Evolutionary conservation across 2,888 invertebrate species (phyloP).

Genomic region (Chouioia cunea): DNA sequence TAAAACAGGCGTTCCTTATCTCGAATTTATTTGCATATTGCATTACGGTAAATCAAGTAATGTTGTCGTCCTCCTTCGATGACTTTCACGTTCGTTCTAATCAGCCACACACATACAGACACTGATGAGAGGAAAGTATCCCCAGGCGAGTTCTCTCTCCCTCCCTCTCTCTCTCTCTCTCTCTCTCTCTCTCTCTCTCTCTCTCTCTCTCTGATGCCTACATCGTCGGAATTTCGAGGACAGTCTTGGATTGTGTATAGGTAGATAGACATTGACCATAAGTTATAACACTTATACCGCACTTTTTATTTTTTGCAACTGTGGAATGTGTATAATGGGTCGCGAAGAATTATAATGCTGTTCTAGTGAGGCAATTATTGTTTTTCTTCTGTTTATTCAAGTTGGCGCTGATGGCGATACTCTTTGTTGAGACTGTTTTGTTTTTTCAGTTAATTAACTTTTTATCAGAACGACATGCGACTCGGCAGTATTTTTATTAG

Average conservation of each 20-base stretch:
- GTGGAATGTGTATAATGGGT: background rate
- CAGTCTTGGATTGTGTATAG: background rate
- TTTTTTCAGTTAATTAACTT: too few species aligned
- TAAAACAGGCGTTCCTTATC: too few species aligned
- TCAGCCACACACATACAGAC: slow-evolving; percentile 6
- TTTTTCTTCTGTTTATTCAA: too few species aligned
- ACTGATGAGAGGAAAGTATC: slow-evolving; percentile 40
- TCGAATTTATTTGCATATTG: too few species aligned
- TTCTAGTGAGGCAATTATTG: too few species aligned
- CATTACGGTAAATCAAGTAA: too few species aligned
- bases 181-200: too few species aligned
- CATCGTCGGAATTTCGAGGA: too few species aligned
- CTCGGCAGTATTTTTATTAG: too few species aligned
- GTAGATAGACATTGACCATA: background rate
- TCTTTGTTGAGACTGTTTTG: too few species aligned
- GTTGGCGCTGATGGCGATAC: too few species aligned
- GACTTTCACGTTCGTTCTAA: slow-evolving; percentile 33
- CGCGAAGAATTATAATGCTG: background rate
- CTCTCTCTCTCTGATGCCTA: background rate
- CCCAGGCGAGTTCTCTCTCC: slow-evolving; percentile 46
- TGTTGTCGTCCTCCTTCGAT: slow-evolving; percentile 5
- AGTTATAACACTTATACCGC: background rate
- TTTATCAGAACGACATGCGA: too few species aligned
- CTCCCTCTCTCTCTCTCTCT: background rate
- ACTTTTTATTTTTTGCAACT: background rate